phyloP scores from a whole-genome alignment of 2,113 vertebrate species.

The Pygoscelis antarcticus region DNA sequence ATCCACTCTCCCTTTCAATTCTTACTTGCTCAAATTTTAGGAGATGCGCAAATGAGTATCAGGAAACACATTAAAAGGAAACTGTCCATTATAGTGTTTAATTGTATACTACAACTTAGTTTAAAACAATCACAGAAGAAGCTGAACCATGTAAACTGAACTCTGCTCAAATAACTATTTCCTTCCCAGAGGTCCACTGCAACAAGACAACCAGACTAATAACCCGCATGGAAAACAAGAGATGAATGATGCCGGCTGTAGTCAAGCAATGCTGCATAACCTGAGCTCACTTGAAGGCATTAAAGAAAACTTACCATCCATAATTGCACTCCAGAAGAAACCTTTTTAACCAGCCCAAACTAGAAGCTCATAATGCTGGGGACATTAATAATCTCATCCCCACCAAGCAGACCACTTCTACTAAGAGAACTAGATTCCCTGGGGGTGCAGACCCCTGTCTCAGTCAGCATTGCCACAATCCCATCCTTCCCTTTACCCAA shows the following conservation, averaged over 20 bases:
- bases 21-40: not conserved
- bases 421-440: not conserved
- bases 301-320: not conserved
- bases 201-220: not conserved
- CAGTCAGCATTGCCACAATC: no score
- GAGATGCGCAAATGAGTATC: not conserved
- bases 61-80: not conserved
- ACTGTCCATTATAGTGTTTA: not conserved
- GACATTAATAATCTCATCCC: not conserved
- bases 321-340: not conserved
- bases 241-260: not conserved
- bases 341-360: not conserved
- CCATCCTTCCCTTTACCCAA: not conserved
- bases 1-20: not conserved
- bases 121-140: not conserved
- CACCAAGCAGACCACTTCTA: not conserved
- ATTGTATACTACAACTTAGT: not conserved
- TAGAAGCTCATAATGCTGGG: not conserved
- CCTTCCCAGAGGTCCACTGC: not conserved
- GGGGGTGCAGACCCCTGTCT: not conserved
- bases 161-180: not conserved
- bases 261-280: not conserved
- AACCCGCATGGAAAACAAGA: not conserved
- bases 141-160: not conserved
- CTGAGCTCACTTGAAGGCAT: not conserved